Conservation (phyloP, 2,888 invertebrate species). For the Dichetophora obliterata region DNA sequence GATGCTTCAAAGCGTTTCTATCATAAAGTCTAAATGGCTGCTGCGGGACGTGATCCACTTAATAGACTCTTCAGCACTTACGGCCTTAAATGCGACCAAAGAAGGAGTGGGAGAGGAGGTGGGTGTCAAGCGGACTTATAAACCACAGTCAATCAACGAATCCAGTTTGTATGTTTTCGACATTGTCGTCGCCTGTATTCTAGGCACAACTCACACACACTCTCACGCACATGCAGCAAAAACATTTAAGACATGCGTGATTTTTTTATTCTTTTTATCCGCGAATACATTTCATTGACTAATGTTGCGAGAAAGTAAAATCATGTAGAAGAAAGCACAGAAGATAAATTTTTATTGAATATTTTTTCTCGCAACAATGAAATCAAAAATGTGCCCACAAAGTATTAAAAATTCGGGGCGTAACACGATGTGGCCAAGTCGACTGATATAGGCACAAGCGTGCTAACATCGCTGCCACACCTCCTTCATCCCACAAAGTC, state of each 20-base stretch:
- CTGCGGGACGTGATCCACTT: constrained; percentile 62
- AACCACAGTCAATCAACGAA: constrained; percentile 22
- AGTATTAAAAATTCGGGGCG: constrained; percentile 1
- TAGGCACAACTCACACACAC: constrained; percentile 38
- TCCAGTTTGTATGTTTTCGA: background rate
- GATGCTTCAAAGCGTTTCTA: no score
- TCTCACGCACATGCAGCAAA: background rate
- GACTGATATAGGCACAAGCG: background rate
- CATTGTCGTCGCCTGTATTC: background rate
- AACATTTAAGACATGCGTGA: constrained; percentile 13
- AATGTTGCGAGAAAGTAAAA: constrained; percentile 28
- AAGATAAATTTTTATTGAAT: constrained; percentile 38
- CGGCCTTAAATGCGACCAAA: constrained; percentile 47
- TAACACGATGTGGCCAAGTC: constrained; percentile 1
- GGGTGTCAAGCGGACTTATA: background rate
- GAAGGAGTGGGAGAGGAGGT: constrained; percentile 36
- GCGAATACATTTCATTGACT: constrained; percentile 25
- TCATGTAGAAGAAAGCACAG: constrained; percentile 28
- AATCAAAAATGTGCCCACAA: constrained; percentile 21
- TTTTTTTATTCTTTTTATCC: background rate
- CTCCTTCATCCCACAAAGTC: background rate
- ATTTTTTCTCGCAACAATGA: constrained; percentile 22
- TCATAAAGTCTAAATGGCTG: constrained; percentile 54
- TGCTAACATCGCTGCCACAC: background rate
- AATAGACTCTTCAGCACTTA: constrained; percentile 49